Evolutionary conservation across 2,113 vertebrate genomes (phyloP), one percentile per base, ranked within the genome.

Genomic region (Actenoides lindsayi): DNA sequence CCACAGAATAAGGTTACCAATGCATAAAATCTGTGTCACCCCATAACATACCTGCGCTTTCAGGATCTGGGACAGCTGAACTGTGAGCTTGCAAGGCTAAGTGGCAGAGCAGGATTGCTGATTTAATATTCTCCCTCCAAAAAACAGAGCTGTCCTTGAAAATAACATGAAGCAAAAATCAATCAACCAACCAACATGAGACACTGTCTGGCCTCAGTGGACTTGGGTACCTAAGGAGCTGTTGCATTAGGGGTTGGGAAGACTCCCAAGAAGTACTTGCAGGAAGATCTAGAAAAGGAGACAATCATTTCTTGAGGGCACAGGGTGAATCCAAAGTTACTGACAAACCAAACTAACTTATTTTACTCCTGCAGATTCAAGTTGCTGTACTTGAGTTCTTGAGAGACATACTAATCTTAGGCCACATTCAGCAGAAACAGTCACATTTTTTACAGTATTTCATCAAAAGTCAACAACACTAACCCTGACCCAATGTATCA

Each of bases 61-160:
- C 13, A 35, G 53, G n/a, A 44, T 16, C 27, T 27, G 50, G 51
- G 54, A 44, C 27, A 65, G 53, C 41, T 35, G 59, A 63, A 28
- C 0, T 0, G 2, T 16, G 16, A 42, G 24, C 27, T 48, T 27
- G 6, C 3, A 33, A 53, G 42, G 33, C 8, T 15, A 59, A 33
- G 39, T 6, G 7, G 53, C 17, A n/a, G 1, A 48, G 33, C 33
- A 65, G 18, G 28, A 42, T 0, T 60, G 57, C 23, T 3, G 16
- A 8, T 46, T 70, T 5, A 19, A 28, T 30, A 9, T 24, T 51
- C 11, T 62, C 21, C 33, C 60, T 41, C 16, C 50, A 57, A 51
- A 71, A 64, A 31, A 0, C 2, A 67, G 21, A 77, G 21, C 44
- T 57, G 24, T 35, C 30, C 35, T 51, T 79, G 31, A 35, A 70